These are phyloP conservation scores for Hozukius guyotensis DNA, from an alignment of 2,797 vertebrate genomes.

Conservation along the genomic window DNA sequence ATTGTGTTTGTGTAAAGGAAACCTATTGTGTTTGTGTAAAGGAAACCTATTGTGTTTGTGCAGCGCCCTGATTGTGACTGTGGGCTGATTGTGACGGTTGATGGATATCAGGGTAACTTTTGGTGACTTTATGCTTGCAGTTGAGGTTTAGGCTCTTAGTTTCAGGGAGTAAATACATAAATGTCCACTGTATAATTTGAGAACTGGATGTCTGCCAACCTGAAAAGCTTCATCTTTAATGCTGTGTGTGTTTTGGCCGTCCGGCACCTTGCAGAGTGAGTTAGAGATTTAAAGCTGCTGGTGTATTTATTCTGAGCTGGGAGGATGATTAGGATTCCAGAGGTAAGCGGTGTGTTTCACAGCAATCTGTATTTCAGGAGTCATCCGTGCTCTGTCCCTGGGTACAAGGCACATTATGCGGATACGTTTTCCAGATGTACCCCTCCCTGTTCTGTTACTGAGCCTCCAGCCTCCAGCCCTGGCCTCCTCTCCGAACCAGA, in stretches of 20 bases:
- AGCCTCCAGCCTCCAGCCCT: not conserved
- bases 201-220: not conserved
- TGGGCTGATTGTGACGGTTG: not conserved
- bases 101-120: not conserved
- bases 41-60: not conserved
- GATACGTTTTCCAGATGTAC: conserved; percentile 45
- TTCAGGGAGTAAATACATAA: not conserved
- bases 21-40: too few species aligned
- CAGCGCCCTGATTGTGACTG: not conserved
- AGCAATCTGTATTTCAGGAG: conserved; percentile 35
- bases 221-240: not conserved
- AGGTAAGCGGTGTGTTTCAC: conserved; percentile 13
- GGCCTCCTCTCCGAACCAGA: conserved; percentile 17
- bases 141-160: not conserved
- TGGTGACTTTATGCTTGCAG: not conserved
- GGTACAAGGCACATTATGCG: not conserved
- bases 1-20: not conserved
- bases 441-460: not conserved
- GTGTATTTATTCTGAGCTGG: not conserved
- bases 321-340: conserved; percentile 46
- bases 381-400: not conserved
- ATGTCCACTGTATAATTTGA: not conserved
- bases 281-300: not conserved
- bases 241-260: not conserved
- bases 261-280: not conserved